These are phyloP conservation scores for Ephestia elutella DNA, from an alignment of 1,140 invertebrate species.

Conservation along the genomic window DNA sequence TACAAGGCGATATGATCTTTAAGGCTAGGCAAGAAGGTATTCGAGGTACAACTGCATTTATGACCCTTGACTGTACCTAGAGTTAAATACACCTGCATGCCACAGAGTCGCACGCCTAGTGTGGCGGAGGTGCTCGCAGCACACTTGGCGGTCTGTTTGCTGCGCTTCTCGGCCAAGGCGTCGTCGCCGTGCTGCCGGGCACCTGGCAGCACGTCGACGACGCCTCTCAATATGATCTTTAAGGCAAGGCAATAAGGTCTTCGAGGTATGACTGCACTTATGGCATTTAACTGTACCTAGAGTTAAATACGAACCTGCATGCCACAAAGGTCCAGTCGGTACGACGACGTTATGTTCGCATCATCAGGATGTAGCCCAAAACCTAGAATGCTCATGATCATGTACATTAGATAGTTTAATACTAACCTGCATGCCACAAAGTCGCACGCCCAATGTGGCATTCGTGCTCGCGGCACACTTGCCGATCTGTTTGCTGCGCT, in stretches of 20 bases:
- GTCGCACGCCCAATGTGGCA: constrained; percentile 88
- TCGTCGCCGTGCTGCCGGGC: constrained; percentile 96
- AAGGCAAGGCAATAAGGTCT: too few species aligned
- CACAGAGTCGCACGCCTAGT: constrained; percentile 91
- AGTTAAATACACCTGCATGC: constrained; percentile 93
- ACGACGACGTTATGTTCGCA: constrained; percentile 93
- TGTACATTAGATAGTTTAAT: too few species aligned
- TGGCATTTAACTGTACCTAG: too few species aligned
- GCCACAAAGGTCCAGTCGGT: constrained; percentile 86
- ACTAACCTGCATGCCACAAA: constrained; percentile 89
- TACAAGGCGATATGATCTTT: too few species aligned
- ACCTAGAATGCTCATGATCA: too few species aligned
- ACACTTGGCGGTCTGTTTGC: constrained; percentile 93
- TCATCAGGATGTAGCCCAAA: too few species aligned
- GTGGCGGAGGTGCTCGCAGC: constrained; percentile 90
- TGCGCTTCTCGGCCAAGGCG: constrained; percentile 90
- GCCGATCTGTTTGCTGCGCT: constrained; percentile 90
- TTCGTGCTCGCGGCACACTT: constrained; percentile 92
- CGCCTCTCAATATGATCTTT: too few species aligned
- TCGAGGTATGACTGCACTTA: too few species aligned
- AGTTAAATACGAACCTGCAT: too few species aligned
- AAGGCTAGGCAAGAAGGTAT: too few species aligned
- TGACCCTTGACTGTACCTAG: too few species aligned
- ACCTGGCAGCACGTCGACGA: constrained; percentile 94
- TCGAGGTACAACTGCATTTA: too few species aligned